Conservation (phyloP, 1,140 invertebrate genomes). For the Aradophagus sp. region DNA sequence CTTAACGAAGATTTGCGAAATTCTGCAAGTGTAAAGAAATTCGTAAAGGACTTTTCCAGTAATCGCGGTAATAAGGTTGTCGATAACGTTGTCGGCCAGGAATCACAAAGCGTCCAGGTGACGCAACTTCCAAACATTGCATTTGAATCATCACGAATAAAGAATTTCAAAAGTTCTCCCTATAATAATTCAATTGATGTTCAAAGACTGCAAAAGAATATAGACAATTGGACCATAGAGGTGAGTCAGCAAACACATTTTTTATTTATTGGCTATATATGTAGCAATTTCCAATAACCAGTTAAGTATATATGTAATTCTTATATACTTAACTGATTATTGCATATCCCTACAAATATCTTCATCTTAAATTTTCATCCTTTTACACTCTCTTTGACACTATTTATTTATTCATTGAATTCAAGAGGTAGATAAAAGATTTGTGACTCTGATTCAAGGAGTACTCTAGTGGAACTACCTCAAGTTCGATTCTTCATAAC, state of each 20-base stretch:
- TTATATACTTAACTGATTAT: too few species aligned
- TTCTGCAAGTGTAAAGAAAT: slow-evolving; percentile 41
- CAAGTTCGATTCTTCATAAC: slow-evolving; percentile 62
- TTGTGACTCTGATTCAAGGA: slow-evolving; percentile 62
- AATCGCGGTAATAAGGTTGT: slow-evolving; percentile 44
- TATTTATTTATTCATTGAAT: too few species aligned
- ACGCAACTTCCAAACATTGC: slow-evolving; percentile 56
- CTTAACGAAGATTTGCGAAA: slow-evolving; percentile 60
- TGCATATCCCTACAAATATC: too few species aligned
- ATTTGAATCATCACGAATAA: slow-evolving; percentile 29
- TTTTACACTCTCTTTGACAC: too few species aligned
- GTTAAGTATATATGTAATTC: too few species aligned
- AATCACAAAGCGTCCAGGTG: slow-evolving; percentile 69
- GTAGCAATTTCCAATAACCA: too few species aligned
- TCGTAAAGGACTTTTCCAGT: slow-evolving; percentile 72
- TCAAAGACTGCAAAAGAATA: slow-evolving; percentile 84
- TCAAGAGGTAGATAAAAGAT: slow-evolving; percentile 18
- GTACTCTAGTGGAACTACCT: slow-evolving; percentile 65
- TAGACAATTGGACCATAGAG: slow-evolving; percentile 89
- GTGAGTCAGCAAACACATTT: too few species aligned
- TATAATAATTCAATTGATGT: slow-evolving; percentile 80
- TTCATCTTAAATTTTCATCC: too few species aligned
- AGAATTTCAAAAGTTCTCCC: not conserved
- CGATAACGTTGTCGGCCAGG: slow-evolving; percentile 64
- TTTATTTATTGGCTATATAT: slow-evolving; percentile 9